phyloP scores from a whole-genome alignment of 2,797 vertebrate species.

The Acanthurus tractus region DNA sequence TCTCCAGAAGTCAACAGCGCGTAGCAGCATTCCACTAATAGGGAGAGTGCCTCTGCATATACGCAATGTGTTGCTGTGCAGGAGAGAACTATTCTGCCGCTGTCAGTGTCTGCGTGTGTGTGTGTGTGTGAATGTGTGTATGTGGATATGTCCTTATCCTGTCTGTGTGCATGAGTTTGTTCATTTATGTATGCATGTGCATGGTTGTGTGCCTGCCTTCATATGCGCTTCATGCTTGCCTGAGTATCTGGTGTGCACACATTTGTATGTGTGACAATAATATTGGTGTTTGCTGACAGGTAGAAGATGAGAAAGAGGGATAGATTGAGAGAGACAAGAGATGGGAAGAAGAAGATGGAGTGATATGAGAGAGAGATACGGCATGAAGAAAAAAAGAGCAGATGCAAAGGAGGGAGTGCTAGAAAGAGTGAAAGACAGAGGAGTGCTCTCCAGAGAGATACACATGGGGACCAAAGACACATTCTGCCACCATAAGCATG shows the following conservation, averaged over 20 bases:
- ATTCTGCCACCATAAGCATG: conserved; percentile 80
- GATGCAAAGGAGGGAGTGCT: conserved; percentile 55
- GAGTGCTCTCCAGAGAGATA: conserved; percentile 67
- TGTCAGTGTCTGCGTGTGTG: conserved; percentile 44
- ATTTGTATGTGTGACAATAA: conserved; percentile 51
- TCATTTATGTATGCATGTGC: conserved; percentile 55
- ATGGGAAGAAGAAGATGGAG: background rate
- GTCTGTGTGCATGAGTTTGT: conserved; percentile 49
- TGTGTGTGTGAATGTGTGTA: conserved; percentile 53
- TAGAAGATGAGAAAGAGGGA: conserved; percentile 47
- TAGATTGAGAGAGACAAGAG: conserved; percentile 3
- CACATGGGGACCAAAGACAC: conserved; percentile 71
- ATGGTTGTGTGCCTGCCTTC: conserved; percentile 40
- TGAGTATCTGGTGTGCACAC: conserved; percentile 35
- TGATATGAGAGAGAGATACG: conserved; percentile 22
- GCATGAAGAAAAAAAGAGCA: conserved; percentile 43
- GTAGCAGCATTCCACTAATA: conserved; percentile 83
- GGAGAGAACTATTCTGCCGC: conserved; percentile 71
- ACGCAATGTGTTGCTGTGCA: conserved; percentile 86
- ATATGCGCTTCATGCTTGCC: conserved; percentile 39
- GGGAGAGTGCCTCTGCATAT: conserved; percentile 82
- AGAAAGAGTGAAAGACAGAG: conserved; percentile 67
- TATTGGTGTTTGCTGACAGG: conserved; percentile 46
- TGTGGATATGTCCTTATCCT: conserved; percentile 29
- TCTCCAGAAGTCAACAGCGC: conserved; percentile 83